Percentiles rank a stretch among this genome's conserved stretches.
Evolutionary conservation across 2,113 vertebrate species (phyloP).

Genomic region (Octodon degus): DNA sequence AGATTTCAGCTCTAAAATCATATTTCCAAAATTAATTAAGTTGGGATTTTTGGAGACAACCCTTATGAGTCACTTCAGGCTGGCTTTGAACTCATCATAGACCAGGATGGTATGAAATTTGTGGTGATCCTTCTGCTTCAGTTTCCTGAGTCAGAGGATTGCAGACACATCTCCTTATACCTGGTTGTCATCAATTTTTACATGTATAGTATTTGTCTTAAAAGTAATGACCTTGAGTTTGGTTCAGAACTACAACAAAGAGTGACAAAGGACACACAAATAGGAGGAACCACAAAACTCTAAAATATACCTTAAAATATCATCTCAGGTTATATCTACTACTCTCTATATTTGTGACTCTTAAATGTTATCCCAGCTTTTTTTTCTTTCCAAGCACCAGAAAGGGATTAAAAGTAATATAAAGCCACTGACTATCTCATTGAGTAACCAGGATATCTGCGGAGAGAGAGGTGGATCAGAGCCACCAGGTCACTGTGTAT

Average conservation of each 20-base stretch:
- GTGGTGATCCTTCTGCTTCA: background rate
- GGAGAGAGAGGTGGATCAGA: too few species aligned
- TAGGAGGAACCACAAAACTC: background rate
- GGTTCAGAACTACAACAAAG: background rate
- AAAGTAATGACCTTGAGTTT: background rate
- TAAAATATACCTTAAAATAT: background rate
- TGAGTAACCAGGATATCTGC: too few species aligned
- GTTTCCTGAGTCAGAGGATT: background rate
- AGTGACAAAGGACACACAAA: background rate
- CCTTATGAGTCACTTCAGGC: background rate
- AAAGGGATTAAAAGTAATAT: too few species aligned
- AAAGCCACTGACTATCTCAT: too few species aligned
- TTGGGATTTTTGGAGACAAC: background rate
- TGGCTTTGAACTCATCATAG: background rate
- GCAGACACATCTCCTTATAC: background rate
- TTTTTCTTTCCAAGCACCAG: too few species aligned
- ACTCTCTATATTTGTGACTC: background rate
- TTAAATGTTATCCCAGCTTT: background rate
- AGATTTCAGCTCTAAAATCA: background rate
- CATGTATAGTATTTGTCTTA: background rate
- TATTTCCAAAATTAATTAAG: background rate
- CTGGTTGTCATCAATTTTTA: background rate
- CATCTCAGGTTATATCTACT: background rate
- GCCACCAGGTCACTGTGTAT: too few species aligned
- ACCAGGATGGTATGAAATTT: background rate